phyloP scores from a whole-genome alignment of 1,140 invertebrate species.

The Harpegnathos saltator region DNA sequence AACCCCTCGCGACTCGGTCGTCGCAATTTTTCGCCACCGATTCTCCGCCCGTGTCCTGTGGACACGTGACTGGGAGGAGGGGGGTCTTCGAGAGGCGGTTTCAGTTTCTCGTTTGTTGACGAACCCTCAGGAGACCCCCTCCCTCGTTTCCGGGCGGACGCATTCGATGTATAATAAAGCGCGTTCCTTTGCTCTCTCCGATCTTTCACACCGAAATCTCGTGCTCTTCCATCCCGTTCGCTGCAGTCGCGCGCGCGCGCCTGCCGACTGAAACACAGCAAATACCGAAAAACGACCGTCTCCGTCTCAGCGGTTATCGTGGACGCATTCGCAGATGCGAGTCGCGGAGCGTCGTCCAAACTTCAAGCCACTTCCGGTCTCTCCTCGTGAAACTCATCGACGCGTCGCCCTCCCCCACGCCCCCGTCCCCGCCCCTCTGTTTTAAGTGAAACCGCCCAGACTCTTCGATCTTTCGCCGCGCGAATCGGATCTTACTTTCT shows the following conservation, averaged over 20 bases:
- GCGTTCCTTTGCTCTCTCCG: neutral
- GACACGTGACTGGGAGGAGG: no score
- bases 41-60: no score
- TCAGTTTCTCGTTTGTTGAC: no score
- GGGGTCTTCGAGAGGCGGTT: no score
- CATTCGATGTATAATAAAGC: no score
- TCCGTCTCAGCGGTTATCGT: constrained; percentile 14
- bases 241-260: neutral
- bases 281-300: neutral
- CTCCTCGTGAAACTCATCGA: neutral
- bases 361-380: constrained; percentile 6
- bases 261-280: neutral
- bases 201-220: constrained; percentile 2
- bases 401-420: constrained; percentile 1
- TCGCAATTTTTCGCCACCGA: no score
- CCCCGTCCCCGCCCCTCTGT: neutral
- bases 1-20: no score
- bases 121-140: no score
- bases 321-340: constrained; percentile 3
- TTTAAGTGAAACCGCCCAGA: constrained; percentile 28
- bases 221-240: constrained; percentile 47
- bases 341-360: neutral
- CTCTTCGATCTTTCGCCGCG: constrained; percentile 29
- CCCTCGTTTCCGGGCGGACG: no score
- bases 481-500: constrained; percentile 30